Base-by-base conservation (phyloP, 2,113 vertebrate species). In the Rhynchopsitta pachyrhyncha region DNA sequence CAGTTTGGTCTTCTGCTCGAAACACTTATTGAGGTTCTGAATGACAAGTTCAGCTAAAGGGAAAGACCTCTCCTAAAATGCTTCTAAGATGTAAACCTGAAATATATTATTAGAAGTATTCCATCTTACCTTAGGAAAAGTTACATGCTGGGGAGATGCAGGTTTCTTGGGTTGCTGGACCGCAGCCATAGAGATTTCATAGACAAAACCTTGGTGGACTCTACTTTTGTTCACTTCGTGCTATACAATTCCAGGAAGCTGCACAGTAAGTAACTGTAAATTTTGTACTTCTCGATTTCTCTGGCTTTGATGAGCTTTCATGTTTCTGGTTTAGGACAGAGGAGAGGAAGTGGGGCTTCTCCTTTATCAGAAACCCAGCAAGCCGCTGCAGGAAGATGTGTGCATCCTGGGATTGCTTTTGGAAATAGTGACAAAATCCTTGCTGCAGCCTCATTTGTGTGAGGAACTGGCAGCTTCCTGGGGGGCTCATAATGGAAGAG, bases 391-490 rank as follows among this genome's bases (percentile, higher is more conserved):
- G 31, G 33, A 70, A 64, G 27, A 2, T 33, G 35, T 4, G 3
- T 12, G 29, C 1, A 15, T 1, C 0, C 37, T 10, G 49, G 50
- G 17, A 17, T 42, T 2, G 18, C 31, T 24, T 13, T 9, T 19
- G 27, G 5, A 4, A 4, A 9, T 31, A 35, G 23, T 35, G 41
- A 23, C 42, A 1, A 64, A 55, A 31, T 15, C 24, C 53, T 1
- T 4, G 0, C 11, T 8, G 15, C 52, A 69, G 28, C 31, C 42
- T 5, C 7, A 0, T 42, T 55, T 57, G 10, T 57, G 35, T 7
- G 13, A 63, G 39, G n/a, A 35, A 5, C 64, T 27, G 78, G 1
- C 25, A 66, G 42, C 24, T 60, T 35, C 25, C 0, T 11, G 5
- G 37, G 31, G 25, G 4, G 22, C n/a, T 63, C n/a, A 5, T 7